Evolutionary conservation across 1,140 invertebrate species (phyloP).

Genomic region (Anadara kagoshimensis): DNA sequence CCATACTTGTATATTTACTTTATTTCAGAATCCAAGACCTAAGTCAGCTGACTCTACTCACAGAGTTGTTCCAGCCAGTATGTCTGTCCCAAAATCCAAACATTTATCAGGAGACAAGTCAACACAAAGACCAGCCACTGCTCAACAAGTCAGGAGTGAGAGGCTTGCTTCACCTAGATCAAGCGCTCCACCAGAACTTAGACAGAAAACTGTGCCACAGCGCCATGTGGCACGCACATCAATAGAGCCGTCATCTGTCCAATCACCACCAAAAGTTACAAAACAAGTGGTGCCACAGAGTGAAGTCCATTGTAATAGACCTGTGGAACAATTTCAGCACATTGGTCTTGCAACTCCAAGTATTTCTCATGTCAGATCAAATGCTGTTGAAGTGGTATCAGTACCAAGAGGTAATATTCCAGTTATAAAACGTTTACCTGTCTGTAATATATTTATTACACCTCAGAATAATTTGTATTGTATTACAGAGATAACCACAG

Average conservation of each 20-base stretch:
- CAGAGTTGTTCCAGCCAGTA: neutral
- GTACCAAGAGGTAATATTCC: neutral
- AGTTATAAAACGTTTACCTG: too few relatives aligned
- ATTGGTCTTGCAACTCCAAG: neutral
- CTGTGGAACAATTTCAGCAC: neutral
- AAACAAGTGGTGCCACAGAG: constrained; percentile 22
- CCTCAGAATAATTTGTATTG: too few relatives aligned
- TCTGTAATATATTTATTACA: too few relatives aligned
- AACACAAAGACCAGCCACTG: neutral
- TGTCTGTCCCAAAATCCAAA: neutral
- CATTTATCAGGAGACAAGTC: neutral
- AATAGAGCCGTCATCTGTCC: constrained; percentile 2
- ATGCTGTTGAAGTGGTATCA: neutral
- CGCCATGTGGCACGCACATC: constrained; percentile 2
- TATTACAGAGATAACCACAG: too few relatives aligned
- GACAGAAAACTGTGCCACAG: neutral
- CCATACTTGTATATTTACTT: neutral
- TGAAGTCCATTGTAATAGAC: neutral
- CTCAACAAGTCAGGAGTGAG: constrained; percentile 1
- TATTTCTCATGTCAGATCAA: neutral
- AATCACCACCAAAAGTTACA: constrained; percentile 20
- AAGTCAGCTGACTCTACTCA: neutral
- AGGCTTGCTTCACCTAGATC: neutral
- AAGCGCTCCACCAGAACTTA: neutral
- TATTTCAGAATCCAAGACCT: neutral